Evolutionary conservation across 2,888 invertebrate species (phyloP).

Genomic region (Caenorhabditis sp.): DNA sequence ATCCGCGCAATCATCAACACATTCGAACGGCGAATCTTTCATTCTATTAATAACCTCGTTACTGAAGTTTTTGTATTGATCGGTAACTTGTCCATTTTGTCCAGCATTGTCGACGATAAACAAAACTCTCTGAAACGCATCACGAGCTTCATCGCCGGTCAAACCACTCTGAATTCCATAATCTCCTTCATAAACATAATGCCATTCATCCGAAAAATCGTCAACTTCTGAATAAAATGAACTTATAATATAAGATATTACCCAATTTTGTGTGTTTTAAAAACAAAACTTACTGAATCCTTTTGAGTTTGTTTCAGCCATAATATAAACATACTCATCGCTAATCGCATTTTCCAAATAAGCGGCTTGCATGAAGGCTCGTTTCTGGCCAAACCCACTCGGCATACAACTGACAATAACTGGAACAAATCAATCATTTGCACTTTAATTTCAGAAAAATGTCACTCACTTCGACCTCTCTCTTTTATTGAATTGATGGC

Average conservation of each 20-base stretch:
- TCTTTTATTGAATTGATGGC: conserved; percentile 15
- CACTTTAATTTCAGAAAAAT: not conserved
- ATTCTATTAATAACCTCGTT: conserved; percentile 47
- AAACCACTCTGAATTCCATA: not conserved
- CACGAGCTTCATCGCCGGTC: conserved; percentile 9
- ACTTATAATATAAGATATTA: too few relatives aligned
- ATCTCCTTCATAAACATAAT: conserved; percentile 25
- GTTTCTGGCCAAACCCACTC: conserved; percentile 26
- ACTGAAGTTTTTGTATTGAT: conserved; percentile 44
- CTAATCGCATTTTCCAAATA: conserved; percentile 30
- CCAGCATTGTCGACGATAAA: conserved; percentile 38
- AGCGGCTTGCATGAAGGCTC: conserved; percentile 41
- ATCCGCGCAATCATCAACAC: conserved; percentile 34
- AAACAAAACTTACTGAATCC: conserved; percentile 27
- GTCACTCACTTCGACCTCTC: conserved; percentile 24
- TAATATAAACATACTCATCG: conserved; percentile 48
- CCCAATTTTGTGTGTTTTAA: too few relatives aligned
- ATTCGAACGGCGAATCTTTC: conserved; percentile 57
- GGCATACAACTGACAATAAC: conserved; percentile 36
- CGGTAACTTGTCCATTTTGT: conserved; percentile 26
- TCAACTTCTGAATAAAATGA: conserved; percentile 27
- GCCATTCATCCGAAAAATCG: conserved; percentile 14
- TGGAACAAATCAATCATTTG: conserved; percentile 10
- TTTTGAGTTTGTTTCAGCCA: conserved; percentile 35
- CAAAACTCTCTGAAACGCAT: conserved; percentile 17